Evolutionary conservation across 2,113 vertebrate genomes (phyloP).

Genomic region (human): GRCh38 chr3:130579001-130579500

Average conservation of each 20-base stretch:
- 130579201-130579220: neutral
- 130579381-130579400: neutral
- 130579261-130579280: neutral
- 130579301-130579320: neutral
- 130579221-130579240: neutral
- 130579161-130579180: neutral
- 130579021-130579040: neutral
- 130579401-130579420: neutral
- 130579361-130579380: neutral
- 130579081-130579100: neutral
- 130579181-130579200: neutral
- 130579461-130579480: neutral
- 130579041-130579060: neutral
- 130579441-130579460: neutral
- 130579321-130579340: slow-evolving; percentile 29
- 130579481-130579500: accelerated
- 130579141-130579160: neutral
- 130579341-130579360: neutral
- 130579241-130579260: slow-evolving; percentile 40
- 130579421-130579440: neutral
- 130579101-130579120: neutral
- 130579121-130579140: slow-evolving; percentile 12
- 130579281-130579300: neutral
- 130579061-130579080: neutral
- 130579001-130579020: neutral